These are phyloP conservation scores for Drosophila meridionalis DNA, from an alignment of 2,888 invertebrate species.

Conservation along the genomic window DNA sequence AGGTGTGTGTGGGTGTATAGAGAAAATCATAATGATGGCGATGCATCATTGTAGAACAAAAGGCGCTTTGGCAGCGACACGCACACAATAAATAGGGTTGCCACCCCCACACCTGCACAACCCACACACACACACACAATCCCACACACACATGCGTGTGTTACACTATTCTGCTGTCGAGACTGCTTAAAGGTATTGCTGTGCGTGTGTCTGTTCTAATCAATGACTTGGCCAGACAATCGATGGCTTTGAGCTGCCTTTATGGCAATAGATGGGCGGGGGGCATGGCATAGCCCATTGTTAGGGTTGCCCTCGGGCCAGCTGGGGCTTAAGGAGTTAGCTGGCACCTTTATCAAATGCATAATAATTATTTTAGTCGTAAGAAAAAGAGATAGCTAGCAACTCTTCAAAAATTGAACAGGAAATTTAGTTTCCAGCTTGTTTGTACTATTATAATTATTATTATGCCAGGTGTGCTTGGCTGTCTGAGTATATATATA, in stretches of 20 bases:
- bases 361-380: conserved; percentile 48
- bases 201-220: conserved; percentile 44
- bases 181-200: not conserved
- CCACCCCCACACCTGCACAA: conserved; percentile 13
- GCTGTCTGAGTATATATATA: conserved; percentile 5
- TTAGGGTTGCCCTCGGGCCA: not conserved
- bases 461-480: conserved; percentile 46
- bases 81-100: conserved; percentile 65
- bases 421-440: conserved; percentile 14
- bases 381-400: conserved; percentile 37
- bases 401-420: conserved; percentile 49
- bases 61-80: conserved; percentile 70
- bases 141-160: conserved; percentile 1
- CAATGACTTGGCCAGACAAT: conserved; percentile 71
- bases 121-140: conserved; percentile 6
- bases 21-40: conserved; percentile 79
- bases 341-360: conserved; percentile 45
- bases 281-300: conserved; percentile 7
- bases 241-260: conserved; percentile 36
- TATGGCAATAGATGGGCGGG: not conserved
- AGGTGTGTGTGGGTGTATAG: conserved; percentile 13
- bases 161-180: not conserved
- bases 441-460: conserved; percentile 65
- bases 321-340: conserved; percentile 38
- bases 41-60: conserved; percentile 79